Evolutionary conservation across 2,797 vertebrate genomes (phyloP).

Genomic region (Carcharodon carcharias): DNA sequence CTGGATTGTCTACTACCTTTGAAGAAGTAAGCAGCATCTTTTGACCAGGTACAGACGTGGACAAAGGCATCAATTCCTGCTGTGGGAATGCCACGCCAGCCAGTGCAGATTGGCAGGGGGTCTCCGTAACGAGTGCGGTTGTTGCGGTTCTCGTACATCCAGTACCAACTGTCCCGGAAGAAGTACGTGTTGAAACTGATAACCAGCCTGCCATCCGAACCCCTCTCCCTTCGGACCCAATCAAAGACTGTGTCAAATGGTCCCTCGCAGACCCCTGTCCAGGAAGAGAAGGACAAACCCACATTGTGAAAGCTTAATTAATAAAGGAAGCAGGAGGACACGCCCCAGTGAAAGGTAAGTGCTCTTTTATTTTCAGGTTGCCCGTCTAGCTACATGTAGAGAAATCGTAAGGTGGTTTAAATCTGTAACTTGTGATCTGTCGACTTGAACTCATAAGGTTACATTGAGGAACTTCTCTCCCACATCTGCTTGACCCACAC

Average conservation of each 20-base stretch:
- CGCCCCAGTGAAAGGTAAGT: too few species aligned
- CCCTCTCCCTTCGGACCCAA: slow-evolving; percentile 45
- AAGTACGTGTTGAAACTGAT: slow-evolving; percentile 50
- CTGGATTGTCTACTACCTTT: slow-evolving; percentile 39
- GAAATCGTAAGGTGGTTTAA: too few species aligned
- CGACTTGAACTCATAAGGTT: too few species aligned
- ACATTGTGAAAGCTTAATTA: not conserved
- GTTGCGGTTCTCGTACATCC: slow-evolving; percentile 46
- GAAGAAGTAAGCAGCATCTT: slow-evolving; percentile 37
- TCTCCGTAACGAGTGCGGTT: slow-evolving; percentile 43
- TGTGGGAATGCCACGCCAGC: slow-evolving; percentile 38
- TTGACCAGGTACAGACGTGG: slow-evolving; percentile 39
- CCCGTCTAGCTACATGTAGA: too few species aligned
- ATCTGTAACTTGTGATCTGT: not conserved
- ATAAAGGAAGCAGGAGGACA: not conserved
- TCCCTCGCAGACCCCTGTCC: slow-evolving; percentile 40
- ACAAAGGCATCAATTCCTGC: slow-evolving; percentile 38
- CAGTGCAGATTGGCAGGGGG: slow-evolving; percentile 40
- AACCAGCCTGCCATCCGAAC: slow-evolving; percentile 57
- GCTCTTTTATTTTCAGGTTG: not conserved
- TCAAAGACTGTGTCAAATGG: slow-evolving; percentile 47
- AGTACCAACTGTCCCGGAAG: slow-evolving; percentile 45
- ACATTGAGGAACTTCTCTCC: not conserved
- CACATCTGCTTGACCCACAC: too few species aligned
- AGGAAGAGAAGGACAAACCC: not conserved